phyloP scores from a whole-genome alignment of 1,140 invertebrate genomes.

The Oryctes rhinoceros region DNA sequence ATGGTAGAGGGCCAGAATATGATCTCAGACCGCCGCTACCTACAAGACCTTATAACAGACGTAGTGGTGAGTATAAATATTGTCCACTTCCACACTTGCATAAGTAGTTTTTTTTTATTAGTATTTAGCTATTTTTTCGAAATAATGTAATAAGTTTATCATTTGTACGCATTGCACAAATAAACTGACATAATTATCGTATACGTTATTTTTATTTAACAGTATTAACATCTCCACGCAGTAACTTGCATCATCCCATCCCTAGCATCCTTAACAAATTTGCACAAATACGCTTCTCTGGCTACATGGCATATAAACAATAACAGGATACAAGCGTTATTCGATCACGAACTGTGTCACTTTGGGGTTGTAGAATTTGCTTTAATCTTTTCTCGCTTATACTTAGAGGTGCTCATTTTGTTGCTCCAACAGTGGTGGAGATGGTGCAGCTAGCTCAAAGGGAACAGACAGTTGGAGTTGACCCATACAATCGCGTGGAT shows the following conservation, averaged over 20 bases:
- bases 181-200: slow-evolving; percentile 29
- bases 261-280: not conserved
- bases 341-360: too few species aligned
- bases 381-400: not conserved
- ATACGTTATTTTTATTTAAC: slow-evolving; percentile 34
- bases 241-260: not conserved
- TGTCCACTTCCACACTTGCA: slow-evolving; percentile 24
- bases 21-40: slow-evolving; percentile 17
- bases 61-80: slow-evolving; percentile 34
- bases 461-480: too few species aligned
- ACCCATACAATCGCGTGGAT: too few species aligned
- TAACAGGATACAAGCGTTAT: not conserved
- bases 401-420: too few species aligned
- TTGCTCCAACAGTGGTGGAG: too few species aligned
- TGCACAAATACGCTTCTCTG: not conserved
- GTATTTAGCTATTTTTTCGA: slow-evolving; percentile 7
- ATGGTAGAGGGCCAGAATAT: slow-evolving; percentile 14
- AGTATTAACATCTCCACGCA: slow-evolving; percentile 13
- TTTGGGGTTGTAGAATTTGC: too few species aligned
- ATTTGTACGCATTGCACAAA: slow-evolving; percentile 35
- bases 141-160: slow-evolving; percentile 13
- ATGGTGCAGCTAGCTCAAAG: too few species aligned
- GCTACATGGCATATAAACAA: not conserved
- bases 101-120: slow-evolving; percentile 16
- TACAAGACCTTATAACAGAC: slow-evolving; percentile 34